Conservation (phyloP, 2,888 invertebrate species). For the Timema cristinae region DNA sequence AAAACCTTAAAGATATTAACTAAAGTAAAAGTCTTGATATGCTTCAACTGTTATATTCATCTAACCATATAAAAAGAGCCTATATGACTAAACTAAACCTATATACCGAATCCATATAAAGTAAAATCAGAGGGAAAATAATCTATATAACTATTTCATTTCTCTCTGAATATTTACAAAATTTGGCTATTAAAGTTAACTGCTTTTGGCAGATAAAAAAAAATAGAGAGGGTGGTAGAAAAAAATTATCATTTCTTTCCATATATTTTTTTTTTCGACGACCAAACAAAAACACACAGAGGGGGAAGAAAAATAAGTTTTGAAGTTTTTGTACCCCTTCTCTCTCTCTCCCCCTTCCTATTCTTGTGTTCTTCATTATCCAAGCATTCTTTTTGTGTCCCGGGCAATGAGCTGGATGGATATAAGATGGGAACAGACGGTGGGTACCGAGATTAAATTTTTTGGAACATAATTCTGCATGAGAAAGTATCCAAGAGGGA, state of each 20-base stretch:
- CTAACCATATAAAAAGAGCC: no score
- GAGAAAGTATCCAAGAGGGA: conserved; percentile 22
- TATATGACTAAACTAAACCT: no score
- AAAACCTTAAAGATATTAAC: no score
- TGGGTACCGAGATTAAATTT: conserved; percentile 30
- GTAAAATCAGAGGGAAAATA: no score
- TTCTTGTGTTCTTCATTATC: conserved; percentile 17
- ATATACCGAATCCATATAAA: no score
- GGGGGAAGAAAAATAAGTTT: conserved; percentile 12
- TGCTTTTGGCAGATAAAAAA: neutral
- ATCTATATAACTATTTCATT: neutral
- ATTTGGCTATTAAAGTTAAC: neutral
- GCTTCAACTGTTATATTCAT: no score
- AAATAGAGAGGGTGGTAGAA: no score
- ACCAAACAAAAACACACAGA: conserved; percentile 6
- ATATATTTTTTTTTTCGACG: neutral
- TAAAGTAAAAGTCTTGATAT: no score
- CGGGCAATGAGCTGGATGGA: conserved; percentile 23
- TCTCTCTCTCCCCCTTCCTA: neutral
- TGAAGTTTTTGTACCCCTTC: neutral
- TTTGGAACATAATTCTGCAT: conserved; percentile 28
- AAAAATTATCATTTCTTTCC: conserved; percentile 3
- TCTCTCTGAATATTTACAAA: neutral
- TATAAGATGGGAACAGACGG: conserved; percentile 23
- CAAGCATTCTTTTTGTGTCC: conserved; percentile 21